Base-by-base conservation (phyloP, 2,113 vertebrate genomes). In the Syrmaticus mikado region DNA sequence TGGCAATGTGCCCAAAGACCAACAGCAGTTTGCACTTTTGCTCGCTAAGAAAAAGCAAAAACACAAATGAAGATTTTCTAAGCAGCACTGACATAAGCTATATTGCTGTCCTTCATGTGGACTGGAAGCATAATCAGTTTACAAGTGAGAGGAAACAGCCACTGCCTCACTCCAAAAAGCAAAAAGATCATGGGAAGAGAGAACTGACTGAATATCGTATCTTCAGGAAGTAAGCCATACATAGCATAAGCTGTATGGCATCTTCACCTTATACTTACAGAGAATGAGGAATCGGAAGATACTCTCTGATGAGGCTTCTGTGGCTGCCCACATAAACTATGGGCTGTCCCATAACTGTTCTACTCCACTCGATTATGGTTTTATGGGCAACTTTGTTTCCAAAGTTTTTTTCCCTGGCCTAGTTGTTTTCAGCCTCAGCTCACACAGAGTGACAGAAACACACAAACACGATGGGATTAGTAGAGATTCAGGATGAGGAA, bases 41-140 rank as follows among this genome's bases (percentile, higher is more conserved):
- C 46, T 82, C 79, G 58, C 67, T 85, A 94, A 85, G 62, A 57
- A 89, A 77, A 76, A 87, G 43, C 34, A 92, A 92, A 92, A 92
- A 87, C 13, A 81, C 3, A 76, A 58, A 82, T 27, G 43, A 92
- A 18, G 71, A 18, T 41, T 93, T 82, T 68, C 50, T 17, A 85
- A 53, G 28, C 28, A 89, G 46, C 19, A 66, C 4, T 2, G 70
- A 89, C 93, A 91, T 60, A 78, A 84, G 67, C 24, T 72, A 46
- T 30, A 72, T 18, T 82, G 34, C 84, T 66, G 43, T 61, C 20
- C 25, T 79, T 94, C 62, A 21, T 4, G 7, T 10, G 61, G 40
- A 20, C 43, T 85, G 22, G 13, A 86, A 88, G 40, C 40, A 82
- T 34, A 55, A 60, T 24, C 24, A 60, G 10, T 4, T 73, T 72